These are phyloP conservation scores for Pogonophryne albipinna DNA, from an alignment of 2,797 vertebrate genomes.

Conservation along the genomic window DNA sequence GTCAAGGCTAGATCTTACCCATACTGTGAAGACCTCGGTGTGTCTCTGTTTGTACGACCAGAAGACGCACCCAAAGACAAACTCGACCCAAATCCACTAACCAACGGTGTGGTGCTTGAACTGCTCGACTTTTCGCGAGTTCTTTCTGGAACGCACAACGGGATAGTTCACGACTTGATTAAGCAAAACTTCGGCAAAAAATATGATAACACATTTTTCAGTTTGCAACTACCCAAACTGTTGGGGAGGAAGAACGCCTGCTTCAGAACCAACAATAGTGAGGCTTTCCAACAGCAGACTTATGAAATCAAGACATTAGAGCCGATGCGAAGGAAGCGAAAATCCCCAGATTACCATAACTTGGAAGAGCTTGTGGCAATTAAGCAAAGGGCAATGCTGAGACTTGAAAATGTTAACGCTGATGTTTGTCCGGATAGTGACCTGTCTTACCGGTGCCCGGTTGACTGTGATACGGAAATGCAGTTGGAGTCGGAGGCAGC, in stretches of 20 bases:
- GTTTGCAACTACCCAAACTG: not conserved
- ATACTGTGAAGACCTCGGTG: too few relatives aligned
- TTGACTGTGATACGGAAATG: conserved; percentile 39
- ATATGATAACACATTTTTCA: not conserved
- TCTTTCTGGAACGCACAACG: too few relatives aligned
- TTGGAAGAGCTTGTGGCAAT: not conserved
- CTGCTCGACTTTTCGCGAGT: too few relatives aligned
- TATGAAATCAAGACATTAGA: not conserved
- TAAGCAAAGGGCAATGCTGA: conserved; percentile 18
- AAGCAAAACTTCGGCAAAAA: too few relatives aligned
- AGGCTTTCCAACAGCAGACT: not conserved
- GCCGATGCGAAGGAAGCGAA: not conserved
- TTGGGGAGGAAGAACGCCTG: conserved; percentile 7
- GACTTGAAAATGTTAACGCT: fast-evolving
- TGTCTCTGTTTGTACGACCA: too few relatives aligned
- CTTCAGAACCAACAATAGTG: not conserved
- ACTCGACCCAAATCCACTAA: too few relatives aligned
- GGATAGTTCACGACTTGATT: too few relatives aligned
- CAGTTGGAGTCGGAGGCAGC: fast-evolving
- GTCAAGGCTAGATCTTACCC: too few relatives aligned
- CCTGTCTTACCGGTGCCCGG: conserved; percentile 25
- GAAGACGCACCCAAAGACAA: too few relatives aligned
- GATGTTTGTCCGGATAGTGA: not conserved
- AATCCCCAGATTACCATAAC: not conserved
- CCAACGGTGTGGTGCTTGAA: too few relatives aligned